Evolutionary conservation across 1,140 invertebrate genomes (phyloP).

Genomic region (Bombus polaris): DNA sequence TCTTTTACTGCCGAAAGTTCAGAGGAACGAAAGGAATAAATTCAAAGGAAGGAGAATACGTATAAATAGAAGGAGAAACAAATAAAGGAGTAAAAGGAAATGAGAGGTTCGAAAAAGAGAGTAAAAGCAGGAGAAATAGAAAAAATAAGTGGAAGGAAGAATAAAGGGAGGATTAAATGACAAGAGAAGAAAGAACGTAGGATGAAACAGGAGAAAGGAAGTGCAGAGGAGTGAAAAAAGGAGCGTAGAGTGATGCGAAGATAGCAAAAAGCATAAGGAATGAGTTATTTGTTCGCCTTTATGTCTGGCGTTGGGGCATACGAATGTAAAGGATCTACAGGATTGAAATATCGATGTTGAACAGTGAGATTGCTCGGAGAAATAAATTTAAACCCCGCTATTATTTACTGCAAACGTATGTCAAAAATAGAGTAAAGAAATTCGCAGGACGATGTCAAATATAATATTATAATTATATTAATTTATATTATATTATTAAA

Average conservation of each 20-base stretch:
- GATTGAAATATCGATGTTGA: conserved; percentile 9
- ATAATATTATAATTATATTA: no score
- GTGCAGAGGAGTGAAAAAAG: no score
- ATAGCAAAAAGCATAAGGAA: not conserved
- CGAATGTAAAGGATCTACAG: not conserved
- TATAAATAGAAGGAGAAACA: not conserved
- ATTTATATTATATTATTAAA: no score
- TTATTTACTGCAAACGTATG: not conserved
- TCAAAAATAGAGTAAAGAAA: not conserved
- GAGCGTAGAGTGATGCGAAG: not conserved
- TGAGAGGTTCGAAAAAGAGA: not conserved
- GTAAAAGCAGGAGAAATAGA: not conserved
- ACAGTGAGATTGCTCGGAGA: not conserved
- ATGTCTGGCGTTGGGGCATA: no score
- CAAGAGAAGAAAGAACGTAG: not conserved
- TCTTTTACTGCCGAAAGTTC: no score
- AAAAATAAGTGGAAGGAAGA: not conserved
- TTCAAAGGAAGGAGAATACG: not conserved
- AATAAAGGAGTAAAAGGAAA: not conserved
- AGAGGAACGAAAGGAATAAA: not conserved
- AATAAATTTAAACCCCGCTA: not conserved
- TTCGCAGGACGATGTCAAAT: no score
- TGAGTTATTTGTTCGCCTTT: not conserved
- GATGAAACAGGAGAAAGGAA: not conserved
- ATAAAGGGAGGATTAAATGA: not conserved